Conservation (phyloP, 1,140 invertebrate species). For the Hylyphantes graminicola region DNA sequence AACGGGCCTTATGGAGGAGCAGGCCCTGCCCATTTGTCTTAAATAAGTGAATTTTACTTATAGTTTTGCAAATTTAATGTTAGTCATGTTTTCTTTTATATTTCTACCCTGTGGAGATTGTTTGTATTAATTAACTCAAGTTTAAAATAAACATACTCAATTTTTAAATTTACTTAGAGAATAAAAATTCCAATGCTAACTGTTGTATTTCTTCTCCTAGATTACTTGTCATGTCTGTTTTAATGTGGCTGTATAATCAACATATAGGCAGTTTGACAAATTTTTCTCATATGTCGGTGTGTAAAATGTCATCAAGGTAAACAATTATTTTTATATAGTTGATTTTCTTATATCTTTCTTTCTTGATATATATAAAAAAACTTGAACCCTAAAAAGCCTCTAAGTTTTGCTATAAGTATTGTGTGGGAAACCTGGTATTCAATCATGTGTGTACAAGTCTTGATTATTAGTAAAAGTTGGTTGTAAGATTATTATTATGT, state of each 20-base stretch:
- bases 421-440: too few relatives aligned
- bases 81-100: neutral
- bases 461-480: too few relatives aligned
- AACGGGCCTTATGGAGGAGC: too few relatives aligned
- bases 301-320: conserved; percentile 85
- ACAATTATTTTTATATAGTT: conserved; percentile 62
- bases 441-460: too few relatives aligned
- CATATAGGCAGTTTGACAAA: conserved; percentile 82
- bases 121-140: neutral
- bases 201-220: conserved; percentile 10
- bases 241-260: conserved; percentile 88
- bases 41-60: too few relatives aligned
- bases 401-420: too few relatives aligned
- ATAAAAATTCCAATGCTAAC: neutral
- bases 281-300: conserved; percentile 82
- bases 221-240: conserved; percentile 83
- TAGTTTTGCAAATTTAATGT: neutral
- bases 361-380: too few relatives aligned
- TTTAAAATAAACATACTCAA: neutral
- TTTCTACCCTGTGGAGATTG: neutral
- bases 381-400: too few relatives aligned
- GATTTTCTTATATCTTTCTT: too few relatives aligned
- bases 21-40: too few relatives aligned
- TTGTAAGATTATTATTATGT: too few relatives aligned
- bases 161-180: neutral